Evolutionary conservation across 1,140 invertebrate species (phyloP), one percentile per base, ranked within the genome.

Genomic region (Heliconius melpomene): DNA sequence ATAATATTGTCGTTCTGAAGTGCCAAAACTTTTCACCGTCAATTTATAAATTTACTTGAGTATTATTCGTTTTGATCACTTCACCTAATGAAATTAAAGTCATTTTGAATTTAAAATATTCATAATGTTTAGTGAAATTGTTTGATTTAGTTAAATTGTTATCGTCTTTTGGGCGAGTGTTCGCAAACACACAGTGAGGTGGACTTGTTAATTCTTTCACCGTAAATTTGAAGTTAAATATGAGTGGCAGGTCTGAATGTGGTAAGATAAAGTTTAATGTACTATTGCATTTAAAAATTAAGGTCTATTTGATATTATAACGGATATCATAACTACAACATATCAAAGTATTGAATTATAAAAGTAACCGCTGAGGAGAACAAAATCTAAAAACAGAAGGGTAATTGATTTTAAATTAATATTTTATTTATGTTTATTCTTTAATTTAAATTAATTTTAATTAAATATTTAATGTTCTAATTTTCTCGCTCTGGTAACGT

Each of bases 11-110:
- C 60, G 60, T 82, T 85, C 85, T 74, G 82, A 84, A 84, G 89
- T 90, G 88, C 89, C 89, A 90, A 90, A 90, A 72, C 80, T 79
- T 83, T 81, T 73, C 29, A 74, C 66, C 66, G 72, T 73, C 72
- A 72, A 72, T 72, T 38, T 72, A n/a, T 77, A 36, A 16, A 16
- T 77, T 36, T 57, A 57, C 54, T 57, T 20, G 20, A 23, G 54
- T n/a, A n/a, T 57, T 57, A 57, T 57, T 66, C 26, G 60, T 66
- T 66, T 60, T 29, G 26, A 66, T 66, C 23, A 66, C 60, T 66
- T 29, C 26, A 66, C 60, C 26, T 13, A 66, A 16, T 66, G 8
- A 29, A 6, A 66, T 66, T 66, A 66, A 66, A 66, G 3, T 26
- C 5, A 29, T 29, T 66, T 66, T 66, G 26, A 29, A 66, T 29